Conservation (phyloP, 2,113 vertebrate species). For the Oreocharis arfaki region DNA sequence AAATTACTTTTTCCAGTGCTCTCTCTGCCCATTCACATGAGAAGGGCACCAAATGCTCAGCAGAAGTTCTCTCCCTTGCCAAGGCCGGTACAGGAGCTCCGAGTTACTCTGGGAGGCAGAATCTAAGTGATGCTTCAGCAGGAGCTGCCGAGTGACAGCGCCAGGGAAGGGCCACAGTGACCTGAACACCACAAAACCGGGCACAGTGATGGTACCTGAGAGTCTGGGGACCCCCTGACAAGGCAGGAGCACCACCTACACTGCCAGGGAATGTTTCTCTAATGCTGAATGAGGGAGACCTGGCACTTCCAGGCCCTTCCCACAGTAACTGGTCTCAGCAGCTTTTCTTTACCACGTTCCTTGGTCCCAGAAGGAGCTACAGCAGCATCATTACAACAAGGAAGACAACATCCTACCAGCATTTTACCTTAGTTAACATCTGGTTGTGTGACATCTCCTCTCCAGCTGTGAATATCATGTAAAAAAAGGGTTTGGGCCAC, state of each 20-base stretch:
- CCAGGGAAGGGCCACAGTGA: neutral
- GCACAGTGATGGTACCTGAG: neutral
- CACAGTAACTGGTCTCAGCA: neutral
- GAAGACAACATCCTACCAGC: neutral
- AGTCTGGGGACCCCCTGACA: neutral
- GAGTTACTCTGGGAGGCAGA: neutral
- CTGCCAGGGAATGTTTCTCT: neutral
- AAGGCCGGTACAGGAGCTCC: neutral
- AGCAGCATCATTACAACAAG: neutral
- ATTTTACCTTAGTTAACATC: neutral
- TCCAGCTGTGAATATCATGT: neutral
- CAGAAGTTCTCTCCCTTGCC: neutral
- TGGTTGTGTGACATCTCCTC: neutral
- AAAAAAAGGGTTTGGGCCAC: neutral
- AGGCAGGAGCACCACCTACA: neutral
- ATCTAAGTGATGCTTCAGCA: neutral
- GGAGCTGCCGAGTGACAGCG: rapidly evolving
- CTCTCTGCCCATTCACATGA: neutral
- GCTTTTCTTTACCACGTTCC: neutral
- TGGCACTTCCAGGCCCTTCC: neutral
- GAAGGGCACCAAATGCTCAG: neutral
- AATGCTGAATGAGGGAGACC: neutral
- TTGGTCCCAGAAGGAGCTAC: neutral
- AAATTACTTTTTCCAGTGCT: neutral
- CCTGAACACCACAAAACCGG: neutral